Base-by-base conservation (phyloP, 2,113 vertebrate genomes). In the Lophotis ruficrista region DNA sequence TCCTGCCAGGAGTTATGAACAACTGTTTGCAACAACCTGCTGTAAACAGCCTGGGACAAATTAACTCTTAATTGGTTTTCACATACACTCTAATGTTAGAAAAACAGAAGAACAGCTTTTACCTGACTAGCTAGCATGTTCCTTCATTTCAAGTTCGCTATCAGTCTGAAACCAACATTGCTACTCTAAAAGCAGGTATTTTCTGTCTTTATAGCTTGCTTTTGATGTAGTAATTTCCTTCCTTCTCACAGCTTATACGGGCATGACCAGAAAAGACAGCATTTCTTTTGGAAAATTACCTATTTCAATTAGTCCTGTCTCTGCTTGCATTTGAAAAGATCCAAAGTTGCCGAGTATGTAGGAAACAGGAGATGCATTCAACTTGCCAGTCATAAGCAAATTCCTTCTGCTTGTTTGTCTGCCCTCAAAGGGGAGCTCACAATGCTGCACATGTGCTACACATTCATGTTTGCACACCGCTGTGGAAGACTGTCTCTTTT, bases 91-190 rank as follows among this genome's bases (percentile, higher is more conserved):
- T 81, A 81, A 37, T 56, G 75, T 37, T 62, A 81, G 23, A n/a
- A 83, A 85, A 78, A 70, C n/a, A 66, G 8, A 71, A 56, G 38
- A 47, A 54, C 9, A 60, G 5, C 9, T 89, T 92, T 97, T 95
- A 97, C 93, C 89, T 94, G 71, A 89, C 95, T 90, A 93, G 14
- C 86, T 95, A 96, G 14, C 14, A 51, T 35, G 35, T 21, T 66
- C 68, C 77, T 68, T 83, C 89, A 87, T 91, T 82, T 73, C 35
- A 65, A 22, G 48, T 73, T 56, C 81, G 31, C 30, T 79, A 30
- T 57, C 12, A 66, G 45, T 50, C 38, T 71, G 20, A 88, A 96
- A 82, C 9, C 73, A 87, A 45, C n/a, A 66, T 18, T 69, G 6
- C 54, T 83, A 80, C 15, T 33, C 87, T 94, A 91, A 76, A 93